phyloP scores from a whole-genome alignment of 1,140 invertebrate species.

The Acromyrmex echinatior region DNA sequence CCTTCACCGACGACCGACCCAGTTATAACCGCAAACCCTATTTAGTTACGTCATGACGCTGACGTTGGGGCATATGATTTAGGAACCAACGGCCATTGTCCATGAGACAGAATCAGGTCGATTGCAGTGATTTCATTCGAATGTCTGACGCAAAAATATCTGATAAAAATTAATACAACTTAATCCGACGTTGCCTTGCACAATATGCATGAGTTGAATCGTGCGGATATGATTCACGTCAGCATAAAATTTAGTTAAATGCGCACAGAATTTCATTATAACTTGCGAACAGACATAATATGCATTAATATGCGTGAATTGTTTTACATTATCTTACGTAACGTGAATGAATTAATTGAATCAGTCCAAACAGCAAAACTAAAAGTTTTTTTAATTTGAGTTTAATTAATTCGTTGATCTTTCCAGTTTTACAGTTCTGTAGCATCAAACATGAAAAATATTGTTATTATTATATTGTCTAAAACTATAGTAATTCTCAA shows the following conservation, averaged over 20 bases:
- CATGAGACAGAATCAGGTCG: conserved; percentile 53
- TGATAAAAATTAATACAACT: conserved; percentile 36
- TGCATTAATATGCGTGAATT: conserved; percentile 2
- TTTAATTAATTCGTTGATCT: conserved; percentile 10
- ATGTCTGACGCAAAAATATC: conserved; percentile 4
- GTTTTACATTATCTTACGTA: background rate
- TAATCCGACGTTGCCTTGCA: conserved; percentile 2
- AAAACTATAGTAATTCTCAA: background rate
- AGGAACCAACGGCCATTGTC: conserved; percentile 46
- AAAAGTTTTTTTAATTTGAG: background rate
- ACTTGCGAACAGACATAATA: conserved; percentile 16
- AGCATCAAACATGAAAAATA: background rate
- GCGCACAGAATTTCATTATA: conserved; percentile 13
- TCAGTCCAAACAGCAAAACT: background rate
- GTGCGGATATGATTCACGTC: background rate
- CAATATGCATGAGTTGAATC: background rate
- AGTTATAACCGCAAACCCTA: conserved; percentile 62
- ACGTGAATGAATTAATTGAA: conserved; percentile 7
- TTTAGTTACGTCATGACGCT: conserved; percentile 58
- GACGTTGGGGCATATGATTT: conserved; percentile 43
- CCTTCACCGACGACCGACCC: conserved; percentile 40
- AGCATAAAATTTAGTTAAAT: conserved; percentile 5
- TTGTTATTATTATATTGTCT: background rate
- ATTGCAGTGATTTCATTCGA: conserved; percentile 28
- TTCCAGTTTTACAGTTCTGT: background rate